A percentile compares a stretch with the other conserved stretches of the same genome.
phyloP scores from a whole-genome alignment of 2,113 vertebrate species.

The Eclectus roratus region DNA sequence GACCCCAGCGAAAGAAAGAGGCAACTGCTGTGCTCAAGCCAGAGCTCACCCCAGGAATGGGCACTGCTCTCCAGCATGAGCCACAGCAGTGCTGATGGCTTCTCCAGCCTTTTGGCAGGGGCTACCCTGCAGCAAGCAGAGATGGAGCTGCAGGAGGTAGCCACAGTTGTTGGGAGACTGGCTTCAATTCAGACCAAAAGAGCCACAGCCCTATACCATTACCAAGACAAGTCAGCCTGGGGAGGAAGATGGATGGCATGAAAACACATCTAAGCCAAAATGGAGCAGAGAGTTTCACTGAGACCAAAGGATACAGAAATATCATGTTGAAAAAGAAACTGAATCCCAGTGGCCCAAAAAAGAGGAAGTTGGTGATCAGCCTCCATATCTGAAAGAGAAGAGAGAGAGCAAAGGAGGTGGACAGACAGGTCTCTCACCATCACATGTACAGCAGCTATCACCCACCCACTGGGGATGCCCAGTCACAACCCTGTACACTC shows the following conservation, averaged over 20 bases:
- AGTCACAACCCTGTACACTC: neutral
- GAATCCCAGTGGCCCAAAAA: conserved; percentile 87
- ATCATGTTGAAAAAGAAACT: conserved; percentile 89
- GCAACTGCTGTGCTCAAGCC: neutral
- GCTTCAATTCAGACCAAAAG: neutral
- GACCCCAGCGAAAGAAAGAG: neutral
- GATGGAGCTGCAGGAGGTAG: neutral
- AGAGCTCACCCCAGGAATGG: neutral
- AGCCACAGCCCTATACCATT: neutral
- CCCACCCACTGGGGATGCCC: neutral
- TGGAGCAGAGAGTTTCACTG: neutral
- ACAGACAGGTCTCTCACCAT: neutral
- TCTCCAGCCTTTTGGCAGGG: neutral
- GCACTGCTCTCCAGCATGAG: neutral
- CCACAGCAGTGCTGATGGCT: neutral
- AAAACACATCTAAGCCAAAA: neutral
- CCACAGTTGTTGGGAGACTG: neutral
- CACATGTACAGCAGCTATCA: neutral
- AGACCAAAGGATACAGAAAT: conserved; percentile 86
- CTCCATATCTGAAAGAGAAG: conserved; percentile 83
- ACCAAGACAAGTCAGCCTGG: neutral
- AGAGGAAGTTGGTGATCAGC: conserved; percentile 87
- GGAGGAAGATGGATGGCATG: neutral
- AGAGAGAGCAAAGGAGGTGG: neutral
- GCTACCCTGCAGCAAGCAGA: neutral